Percentiles rank a stretch among this genome's conserved stretches.
Evolutionary conservation across 2,113 vertebrate species (phyloP).

Genomic region (cattle (Bos taurus)): DNA sequence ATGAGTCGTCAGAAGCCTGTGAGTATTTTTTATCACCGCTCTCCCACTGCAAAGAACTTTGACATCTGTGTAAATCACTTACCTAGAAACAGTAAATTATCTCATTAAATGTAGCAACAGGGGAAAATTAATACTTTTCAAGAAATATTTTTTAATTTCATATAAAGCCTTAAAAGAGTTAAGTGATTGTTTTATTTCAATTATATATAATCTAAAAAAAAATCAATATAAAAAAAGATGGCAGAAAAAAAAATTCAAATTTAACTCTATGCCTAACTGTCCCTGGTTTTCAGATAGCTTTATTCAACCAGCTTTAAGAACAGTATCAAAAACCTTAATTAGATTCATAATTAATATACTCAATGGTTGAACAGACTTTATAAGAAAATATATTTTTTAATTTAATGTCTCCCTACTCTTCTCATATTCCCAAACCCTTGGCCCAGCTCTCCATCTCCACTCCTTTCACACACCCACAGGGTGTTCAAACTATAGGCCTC

Average conservation of each 20-base stretch:
- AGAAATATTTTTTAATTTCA: background rate
- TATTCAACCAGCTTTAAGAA: background rate
- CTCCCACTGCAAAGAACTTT: background rate
- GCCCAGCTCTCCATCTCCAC: background rate
- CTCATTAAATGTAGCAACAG: background rate
- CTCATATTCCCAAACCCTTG: background rate
- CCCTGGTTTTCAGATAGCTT: background rate
- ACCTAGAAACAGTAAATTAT: background rate
- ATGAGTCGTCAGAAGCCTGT: background rate
- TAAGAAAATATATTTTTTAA: background rate
- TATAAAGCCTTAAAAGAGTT: slow-evolving; percentile 2
- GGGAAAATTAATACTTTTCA: background rate
- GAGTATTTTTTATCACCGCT: background rate
- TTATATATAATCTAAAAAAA: background rate
- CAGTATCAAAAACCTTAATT: background rate
- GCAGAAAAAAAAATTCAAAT: background rate
- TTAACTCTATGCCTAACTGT: background rate
- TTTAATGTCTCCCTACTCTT: background rate
- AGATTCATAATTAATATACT: background rate
- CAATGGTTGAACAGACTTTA: background rate
- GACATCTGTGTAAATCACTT: background rate
- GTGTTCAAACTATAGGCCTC: background rate
- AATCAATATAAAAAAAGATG: background rate
- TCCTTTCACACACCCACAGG: background rate
- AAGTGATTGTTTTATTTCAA: background rate